phyloP scores from a whole-genome alignment of 2,888 invertebrate genomes.

The Alcis repandata region DNA sequence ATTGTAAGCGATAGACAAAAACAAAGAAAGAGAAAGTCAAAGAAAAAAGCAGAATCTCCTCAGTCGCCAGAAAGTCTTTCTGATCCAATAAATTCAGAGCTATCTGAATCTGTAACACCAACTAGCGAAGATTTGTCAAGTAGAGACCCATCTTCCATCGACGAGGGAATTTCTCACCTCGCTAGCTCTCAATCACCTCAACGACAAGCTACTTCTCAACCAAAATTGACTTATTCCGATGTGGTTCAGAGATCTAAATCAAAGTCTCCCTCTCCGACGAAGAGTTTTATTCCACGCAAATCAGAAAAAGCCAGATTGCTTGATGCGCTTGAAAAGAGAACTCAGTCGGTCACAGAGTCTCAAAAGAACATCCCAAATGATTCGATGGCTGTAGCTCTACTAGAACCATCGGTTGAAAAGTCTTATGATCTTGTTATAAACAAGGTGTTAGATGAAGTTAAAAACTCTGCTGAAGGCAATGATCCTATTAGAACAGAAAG shows the following conservation, averaged over 20 bases:
- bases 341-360: conserved; percentile 64
- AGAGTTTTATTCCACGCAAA: conserved; percentile 64
- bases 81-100: conserved; percentile 81
- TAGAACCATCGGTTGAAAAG: conserved; percentile 77
- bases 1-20: conserved; percentile 72
- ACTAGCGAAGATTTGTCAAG: conserved; percentile 79
- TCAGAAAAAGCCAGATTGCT: conserved; percentile 72
- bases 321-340: conserved; percentile 75
- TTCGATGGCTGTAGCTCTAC: conserved; percentile 69
- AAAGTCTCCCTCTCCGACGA: conserved; percentile 81
- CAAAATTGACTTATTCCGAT: conserved; percentile 79
- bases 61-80: conserved; percentile 81
- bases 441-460: conserved; percentile 86
- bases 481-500: conserved; percentile 88
- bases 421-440: conserved; percentile 85
- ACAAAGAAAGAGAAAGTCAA: conserved; percentile 74
- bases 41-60: conserved; percentile 75
- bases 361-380: conserved; percentile 64
- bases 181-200: conserved; percentile 62
- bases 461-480: conserved; percentile 86
- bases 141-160: conserved; percentile 76
- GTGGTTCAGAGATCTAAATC: conserved; percentile 82
- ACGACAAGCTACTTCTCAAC: conserved; percentile 57
- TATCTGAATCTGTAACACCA: conserved; percentile 78
- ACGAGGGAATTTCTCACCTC: conserved; percentile 82